Evolutionary conservation across 2,797 vertebrate species (phyloP), one percentile per base, ranked within the genome.

Genomic region (Diplodus sargus): DNA sequence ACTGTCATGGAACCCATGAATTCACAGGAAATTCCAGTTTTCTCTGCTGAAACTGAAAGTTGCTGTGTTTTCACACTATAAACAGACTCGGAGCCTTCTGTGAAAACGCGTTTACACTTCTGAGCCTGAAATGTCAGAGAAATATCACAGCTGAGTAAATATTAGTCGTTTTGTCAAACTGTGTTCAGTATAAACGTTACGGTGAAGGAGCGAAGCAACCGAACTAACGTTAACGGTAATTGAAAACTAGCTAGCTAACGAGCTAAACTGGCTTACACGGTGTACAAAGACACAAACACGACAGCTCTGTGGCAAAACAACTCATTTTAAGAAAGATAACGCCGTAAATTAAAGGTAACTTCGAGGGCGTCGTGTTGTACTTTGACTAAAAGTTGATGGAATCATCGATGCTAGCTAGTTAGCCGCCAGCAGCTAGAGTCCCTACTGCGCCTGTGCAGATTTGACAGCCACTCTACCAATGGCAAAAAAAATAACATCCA

Each of bases 401-500:
- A 76, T 54, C 15, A 0, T 42, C 8, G 9, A 64, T 70, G 90
- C 89, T 92, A 92, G 15, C 57, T 45, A 22, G 85, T 81, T 90
- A 90, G 86, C 82, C 15, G 86, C 82, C 15, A 28, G 45, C 20
- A 43, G 48, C 64, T 64, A 45, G 30, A 11, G 28, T 9, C 7
- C 5, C 54, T 48, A 76, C 23, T 89, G 92, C 95, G 94, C 95
- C 20, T 93, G 95, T 79, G 94, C 90, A 75, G 0, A 74, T 22
- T 47, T 87, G 85, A 84, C 86, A 91, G 79, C 79, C 79, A 82
- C 79, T 82, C 83, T 81, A 63, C 84, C 82, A 80, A 68, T 58
- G 74, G 79, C 82, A 78, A 87, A 83, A 76, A 83, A 57, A 86
- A 87, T 63, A 85, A 85, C 89, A 90, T 85, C 85, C 76, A 70